Evolutionary conservation across 2,888 invertebrate genomes (phyloP).

Genomic region (Athripsodes cinereus): DNA sequence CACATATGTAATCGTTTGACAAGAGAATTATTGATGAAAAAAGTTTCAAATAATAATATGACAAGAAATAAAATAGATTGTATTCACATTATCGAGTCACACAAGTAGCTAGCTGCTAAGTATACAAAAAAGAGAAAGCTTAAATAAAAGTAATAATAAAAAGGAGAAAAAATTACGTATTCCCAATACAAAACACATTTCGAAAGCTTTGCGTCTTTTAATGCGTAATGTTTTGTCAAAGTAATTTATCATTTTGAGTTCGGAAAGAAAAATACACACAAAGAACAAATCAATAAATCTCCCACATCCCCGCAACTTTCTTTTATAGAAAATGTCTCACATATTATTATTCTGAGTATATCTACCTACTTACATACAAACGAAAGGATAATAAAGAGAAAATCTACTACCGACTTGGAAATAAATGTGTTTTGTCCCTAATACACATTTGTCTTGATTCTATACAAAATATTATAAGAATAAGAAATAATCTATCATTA

Average conservation of each 20-base stretch:
- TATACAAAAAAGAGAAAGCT: background rate
- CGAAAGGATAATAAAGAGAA: background rate
- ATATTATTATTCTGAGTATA: too few relatives aligned
- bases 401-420: background rate
- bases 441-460: background rate
- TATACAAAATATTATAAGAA: background rate
- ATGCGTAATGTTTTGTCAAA: constrained; percentile 20
- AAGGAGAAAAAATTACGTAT: constrained; percentile 5
- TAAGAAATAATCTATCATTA: too few relatives aligned
- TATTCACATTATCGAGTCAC: background rate
- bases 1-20: too few relatives aligned
- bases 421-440: background rate
- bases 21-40: background rate
- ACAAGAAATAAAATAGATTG: constrained; percentile 1
- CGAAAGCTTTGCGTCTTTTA: constrained; percentile 9
- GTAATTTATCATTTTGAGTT: constrained; percentile 22
- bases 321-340: constrained; percentile 3
- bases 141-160: background rate
- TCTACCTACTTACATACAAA: too few relatives aligned
- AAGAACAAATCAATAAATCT: constrained; percentile 22
- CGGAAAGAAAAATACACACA: constrained; percentile 9
- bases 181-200: constrained; percentile 6
- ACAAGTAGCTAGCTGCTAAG: background rate
- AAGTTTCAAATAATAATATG: background rate
- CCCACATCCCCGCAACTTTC: constrained; percentile 19